Evolutionary conservation across 2,113 vertebrate species (phyloP).

Genomic region (Haplotaxodon microlepis): DNA sequence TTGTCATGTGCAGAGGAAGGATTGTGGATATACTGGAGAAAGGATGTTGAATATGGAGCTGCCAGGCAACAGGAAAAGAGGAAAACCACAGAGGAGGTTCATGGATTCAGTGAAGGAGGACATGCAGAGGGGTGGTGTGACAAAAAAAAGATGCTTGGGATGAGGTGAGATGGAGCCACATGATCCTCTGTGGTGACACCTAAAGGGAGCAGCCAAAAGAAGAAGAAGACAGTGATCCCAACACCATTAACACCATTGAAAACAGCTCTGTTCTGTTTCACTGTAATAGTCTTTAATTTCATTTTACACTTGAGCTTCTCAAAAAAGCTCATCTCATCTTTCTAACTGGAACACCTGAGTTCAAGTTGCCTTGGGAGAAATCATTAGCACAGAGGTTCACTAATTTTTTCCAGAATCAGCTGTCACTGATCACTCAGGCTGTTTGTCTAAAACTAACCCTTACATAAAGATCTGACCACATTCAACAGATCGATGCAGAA

Average conservation of each 20-base stretch:
- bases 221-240: not conserved
- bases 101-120: not conserved
- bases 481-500: not conserved
- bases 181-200: not conserved
- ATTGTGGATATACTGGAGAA: not conserved
- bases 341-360: not conserved
- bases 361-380: not conserved
- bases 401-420: not conserved
- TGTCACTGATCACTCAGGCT: not conserved
- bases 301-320: not conserved
- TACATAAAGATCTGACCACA: not conserved
- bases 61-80: not conserved
- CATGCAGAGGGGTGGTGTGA: not conserved
- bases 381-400: not conserved
- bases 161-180: not conserved
- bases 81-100: not conserved
- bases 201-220: not conserved
- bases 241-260: not conserved
- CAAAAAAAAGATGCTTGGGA: not conserved
- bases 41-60: not conserved
- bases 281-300: not conserved
- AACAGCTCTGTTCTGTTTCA: not conserved
- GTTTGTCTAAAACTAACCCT: not conserved
- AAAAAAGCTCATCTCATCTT: not conserved
- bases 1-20: not conserved